These are phyloP conservation scores for Bombus impatiens DNA, from an alignment of 1,140 invertebrate species.

Conservation along the genomic window DNA sequence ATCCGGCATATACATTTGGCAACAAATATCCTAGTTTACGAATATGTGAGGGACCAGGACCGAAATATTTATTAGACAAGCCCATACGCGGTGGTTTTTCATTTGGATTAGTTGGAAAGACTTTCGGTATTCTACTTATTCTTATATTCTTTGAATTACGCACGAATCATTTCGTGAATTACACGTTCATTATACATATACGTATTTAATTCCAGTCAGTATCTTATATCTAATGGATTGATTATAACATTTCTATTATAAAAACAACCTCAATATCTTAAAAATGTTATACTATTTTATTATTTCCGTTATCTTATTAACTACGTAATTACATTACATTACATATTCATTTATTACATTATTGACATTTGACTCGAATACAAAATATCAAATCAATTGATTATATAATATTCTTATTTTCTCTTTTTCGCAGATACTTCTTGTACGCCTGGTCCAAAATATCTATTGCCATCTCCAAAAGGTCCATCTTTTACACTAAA, in stretches of 20 bases:
- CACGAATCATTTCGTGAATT: background rate
- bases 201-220: no score
- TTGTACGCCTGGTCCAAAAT: slow-evolving; percentile 67
- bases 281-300: no score
- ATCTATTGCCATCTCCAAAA: slow-evolving; percentile 50
- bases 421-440: background rate
- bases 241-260: no score
- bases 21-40: background rate
- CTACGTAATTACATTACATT: no score
- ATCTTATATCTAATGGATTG: no score
- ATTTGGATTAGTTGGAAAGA: slow-evolving; percentile 53
- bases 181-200: no score
- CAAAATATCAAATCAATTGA: no score
- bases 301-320: no score
- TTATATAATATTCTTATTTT: background rate
- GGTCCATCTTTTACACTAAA: slow-evolving; percentile 66
- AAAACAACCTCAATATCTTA: no score
- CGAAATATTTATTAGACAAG: slow-evolving; percentile 66
- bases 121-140: slow-evolving; percentile 41
- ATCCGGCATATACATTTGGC: slow-evolving; percentile 76
- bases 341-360: no score
- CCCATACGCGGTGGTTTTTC: slow-evolving; percentile 59
- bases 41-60: slow-evolving; percentile 70
- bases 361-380: no score
- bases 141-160: background rate